Conservation (phyloP, 2,113 vertebrate species). For the Aspiorhynchus laticeps region DNA sequence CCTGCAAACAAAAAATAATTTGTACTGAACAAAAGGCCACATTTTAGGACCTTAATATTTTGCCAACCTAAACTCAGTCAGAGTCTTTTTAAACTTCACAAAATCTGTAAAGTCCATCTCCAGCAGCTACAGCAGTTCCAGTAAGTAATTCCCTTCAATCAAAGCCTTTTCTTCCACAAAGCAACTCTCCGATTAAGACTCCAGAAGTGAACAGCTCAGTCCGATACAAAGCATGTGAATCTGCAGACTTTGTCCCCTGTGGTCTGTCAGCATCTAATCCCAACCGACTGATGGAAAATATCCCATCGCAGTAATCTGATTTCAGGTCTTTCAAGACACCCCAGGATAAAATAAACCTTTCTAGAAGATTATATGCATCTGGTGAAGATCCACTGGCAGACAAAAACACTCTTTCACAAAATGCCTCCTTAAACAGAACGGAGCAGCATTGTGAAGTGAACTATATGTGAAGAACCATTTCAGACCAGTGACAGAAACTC, state of each 20-base stretch:
- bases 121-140: background rate
- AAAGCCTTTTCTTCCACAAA: background rate
- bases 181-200: constrained; percentile 20
- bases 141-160: constrained; percentile 19
- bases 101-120: background rate
- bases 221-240: background rate
- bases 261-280: constrained; percentile 35
- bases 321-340: constrained; percentile 30
- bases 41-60: background rate
- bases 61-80: background rate
- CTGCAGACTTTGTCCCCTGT: background rate
- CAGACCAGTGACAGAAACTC: constrained; percentile 9
- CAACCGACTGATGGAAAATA: constrained; percentile 31
- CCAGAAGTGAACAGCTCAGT: background rate
- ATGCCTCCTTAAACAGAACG: background rate
- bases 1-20: background rate
- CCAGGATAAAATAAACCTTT: constrained; percentile 41
- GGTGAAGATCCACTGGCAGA: background rate
- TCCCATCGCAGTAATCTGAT: constrained; percentile 41
- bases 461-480: constrained; percentile 46
- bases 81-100: background rate
- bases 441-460: constrained; percentile 52
- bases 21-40: background rate
- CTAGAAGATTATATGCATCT: constrained; percentile 49
- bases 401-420: background rate